These are phyloP conservation scores for Autographa gamma DNA, from an alignment of 2,888 invertebrate species.

Conservation along the genomic window DNA sequence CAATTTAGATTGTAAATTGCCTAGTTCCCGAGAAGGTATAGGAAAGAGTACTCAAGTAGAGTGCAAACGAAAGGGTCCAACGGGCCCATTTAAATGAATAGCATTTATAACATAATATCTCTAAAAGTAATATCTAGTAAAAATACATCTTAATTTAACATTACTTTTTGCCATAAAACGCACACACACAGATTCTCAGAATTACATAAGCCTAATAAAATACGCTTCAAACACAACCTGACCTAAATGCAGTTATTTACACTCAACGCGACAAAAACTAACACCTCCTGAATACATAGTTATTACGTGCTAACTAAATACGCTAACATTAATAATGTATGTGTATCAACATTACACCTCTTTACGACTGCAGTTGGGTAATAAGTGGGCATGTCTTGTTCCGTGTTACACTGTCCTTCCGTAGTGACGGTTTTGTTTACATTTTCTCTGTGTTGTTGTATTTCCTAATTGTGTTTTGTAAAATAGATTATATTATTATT, in stretches of 20 bases:
- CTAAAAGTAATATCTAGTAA: no score
- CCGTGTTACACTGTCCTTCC: conserved; percentile 54
- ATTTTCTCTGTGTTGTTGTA: background rate
- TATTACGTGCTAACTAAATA: conserved; percentile 33
- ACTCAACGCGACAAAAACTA: conserved; percentile 31
- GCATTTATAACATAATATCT: no score
- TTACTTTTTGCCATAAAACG: no score
- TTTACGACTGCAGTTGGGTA: conserved; percentile 42
- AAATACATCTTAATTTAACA: no score
- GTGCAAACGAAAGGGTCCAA: no score
- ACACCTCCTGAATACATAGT: conserved; percentile 22
- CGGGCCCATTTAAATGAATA: no score
- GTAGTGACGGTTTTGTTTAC: conserved; percentile 6
- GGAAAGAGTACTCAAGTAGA: no score
- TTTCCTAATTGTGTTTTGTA: background rate
- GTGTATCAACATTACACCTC: conserved; percentile 50
- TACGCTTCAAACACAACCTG: background rate
- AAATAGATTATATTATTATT: no score
- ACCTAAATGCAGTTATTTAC: conserved; percentile 19
- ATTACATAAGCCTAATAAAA: no score
- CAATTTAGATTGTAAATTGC: no score
- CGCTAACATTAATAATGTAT: conserved; percentile 47
- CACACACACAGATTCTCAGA: no score
- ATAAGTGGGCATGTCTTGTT: conserved; percentile 25
- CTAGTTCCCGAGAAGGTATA: no score